Base-by-base conservation (phyloP, 2,113 vertebrate species). In the Tricholaema leucomelas region DNA sequence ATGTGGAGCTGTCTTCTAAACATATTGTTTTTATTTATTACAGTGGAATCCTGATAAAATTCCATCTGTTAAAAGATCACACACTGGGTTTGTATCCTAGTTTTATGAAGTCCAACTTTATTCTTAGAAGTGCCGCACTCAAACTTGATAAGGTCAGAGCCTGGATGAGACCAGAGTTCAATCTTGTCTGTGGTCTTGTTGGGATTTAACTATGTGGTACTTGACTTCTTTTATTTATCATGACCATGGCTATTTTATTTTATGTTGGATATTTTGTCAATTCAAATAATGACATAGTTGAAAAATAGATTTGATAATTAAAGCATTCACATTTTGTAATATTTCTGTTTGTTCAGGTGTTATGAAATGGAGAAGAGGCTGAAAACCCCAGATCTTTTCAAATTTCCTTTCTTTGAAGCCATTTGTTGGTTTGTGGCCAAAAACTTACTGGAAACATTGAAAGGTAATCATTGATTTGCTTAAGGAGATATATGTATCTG, bases 401-500 rank as follows among this genome's bases (percentile, higher is more conserved):
- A 99, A 98, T 99, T 99, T 93, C 99, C 99, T 38, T 99, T 99
- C 96, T 99, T 99, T 89, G 99, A 99, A 98, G 99, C 99, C 96
- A 99, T 99, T 97, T 99, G 99, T 97, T 99, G 99, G 99, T 99
- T 99, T 96, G 99, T 99, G 98, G 99, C 98, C 97, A 99, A 99
- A 97, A 99, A 99, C 93, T 98, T 99, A 80, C 97, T 99, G 98
- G 99, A 99, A 97, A 99, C 97, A 48, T 96, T 99, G 46, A 99
- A 99, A 99, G 99, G 99, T 99, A 97, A 97, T 76, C 36, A 38
- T 76, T 90, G 23, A 74, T 60, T 66, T 83, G 9, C 78, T 87
- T 94, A 42, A 60, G 79, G 50, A 73, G 35, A 35, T 46, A 48
- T 6, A 40, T 10, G 15, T 58, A 35, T 79, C 50, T 67, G 27